A percentile compares a stretch with the other conserved stretches of the same genome.
phyloP scores from a whole-genome alignment of 1,140 invertebrate species.

The Cotesia chilonis region DNA sequence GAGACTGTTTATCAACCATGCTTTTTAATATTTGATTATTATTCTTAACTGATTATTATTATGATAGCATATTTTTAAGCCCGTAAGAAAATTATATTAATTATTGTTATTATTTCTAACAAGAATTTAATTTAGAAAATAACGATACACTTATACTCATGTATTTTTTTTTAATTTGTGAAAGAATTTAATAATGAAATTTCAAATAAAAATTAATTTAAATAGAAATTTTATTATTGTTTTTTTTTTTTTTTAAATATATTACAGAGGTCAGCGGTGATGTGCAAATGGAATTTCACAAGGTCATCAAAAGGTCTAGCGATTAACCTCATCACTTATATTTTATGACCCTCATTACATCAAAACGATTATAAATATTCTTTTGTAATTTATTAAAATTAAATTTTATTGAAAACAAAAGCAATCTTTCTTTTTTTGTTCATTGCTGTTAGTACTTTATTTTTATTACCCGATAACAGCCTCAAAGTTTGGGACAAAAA shows the following conservation, averaged over 20 bases:
- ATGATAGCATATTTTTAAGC: background rate
- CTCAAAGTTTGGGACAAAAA: too few species aligned
- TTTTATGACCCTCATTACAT: background rate
- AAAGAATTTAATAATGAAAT: too few species aligned
- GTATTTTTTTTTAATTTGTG: too few species aligned
- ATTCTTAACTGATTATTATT: background rate
- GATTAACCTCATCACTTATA: background rate
- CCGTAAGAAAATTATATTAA: background rate
- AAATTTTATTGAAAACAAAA: conserved; percentile 8
- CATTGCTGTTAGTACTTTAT: too few species aligned
- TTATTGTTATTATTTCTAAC: too few species aligned
- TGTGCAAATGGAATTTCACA: background rate
- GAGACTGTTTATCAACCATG: conserved; percentile 35
- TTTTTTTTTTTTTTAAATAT: background rate
- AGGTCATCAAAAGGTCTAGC: background rate
- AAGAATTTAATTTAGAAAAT: too few species aligned
- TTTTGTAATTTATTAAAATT: background rate
- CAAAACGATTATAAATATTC: conserved; percentile 3
- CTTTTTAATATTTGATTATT: background rate
- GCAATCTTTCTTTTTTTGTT: too few species aligned
- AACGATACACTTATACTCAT: too few species aligned
- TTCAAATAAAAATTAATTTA: too few species aligned
- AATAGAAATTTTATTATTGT: background rate
- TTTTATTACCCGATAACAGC: too few species aligned
- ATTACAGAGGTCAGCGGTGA: background rate